A percentile compares a stretch with the other conserved stretches of the same genome.
Evolutionary conservation across 2,888 invertebrate genomes (phyloP).

Genomic region (Electrophaes corylata): DNA sequence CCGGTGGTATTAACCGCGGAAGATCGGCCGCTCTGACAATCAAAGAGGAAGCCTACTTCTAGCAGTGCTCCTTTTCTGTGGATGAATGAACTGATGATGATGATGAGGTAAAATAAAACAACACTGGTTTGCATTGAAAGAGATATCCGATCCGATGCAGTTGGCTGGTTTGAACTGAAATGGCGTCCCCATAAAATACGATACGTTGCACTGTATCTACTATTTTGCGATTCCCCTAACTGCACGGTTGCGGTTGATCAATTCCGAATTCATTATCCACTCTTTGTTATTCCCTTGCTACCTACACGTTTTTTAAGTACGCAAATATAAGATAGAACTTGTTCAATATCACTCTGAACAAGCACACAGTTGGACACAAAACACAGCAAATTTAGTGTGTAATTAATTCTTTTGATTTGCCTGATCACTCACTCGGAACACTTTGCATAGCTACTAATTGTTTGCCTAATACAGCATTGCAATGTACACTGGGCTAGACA

Average conservation of each 20-base stretch:
- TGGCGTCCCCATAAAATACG: slow-evolving; percentile 24
- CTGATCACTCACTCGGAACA: background rate
- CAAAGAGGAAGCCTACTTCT: background rate
- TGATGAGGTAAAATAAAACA: background rate
- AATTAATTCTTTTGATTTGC: too few species aligned
- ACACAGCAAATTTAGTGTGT: too few species aligned
- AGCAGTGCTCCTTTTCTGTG: background rate
- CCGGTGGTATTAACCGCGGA: too few species aligned
- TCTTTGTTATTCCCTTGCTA: slow-evolving; percentile 23
- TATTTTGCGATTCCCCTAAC: slow-evolving; percentile 39
- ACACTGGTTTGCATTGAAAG: background rate
- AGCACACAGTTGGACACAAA: too few species aligned
- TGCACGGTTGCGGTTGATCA: slow-evolving; percentile 36
- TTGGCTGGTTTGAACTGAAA: slow-evolving; percentile 22
- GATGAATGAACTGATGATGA: background rate
- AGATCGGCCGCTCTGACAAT: too few species aligned
- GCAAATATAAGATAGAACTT: background rate
- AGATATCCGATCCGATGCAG: slow-evolving; percentile 27
- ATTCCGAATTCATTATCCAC: slow-evolving; percentile 31
- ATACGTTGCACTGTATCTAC: slow-evolving; percentile 13
- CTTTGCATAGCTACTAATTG: background rate
- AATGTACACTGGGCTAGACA: background rate
- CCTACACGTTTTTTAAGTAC: slow-evolving; percentile 4
- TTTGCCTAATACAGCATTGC: background rate
- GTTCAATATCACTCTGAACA: background rate